Evolutionary conservation across 2,113 vertebrate genomes (phyloP).

Genomic region (Semicossyphus pulcher): DNA sequence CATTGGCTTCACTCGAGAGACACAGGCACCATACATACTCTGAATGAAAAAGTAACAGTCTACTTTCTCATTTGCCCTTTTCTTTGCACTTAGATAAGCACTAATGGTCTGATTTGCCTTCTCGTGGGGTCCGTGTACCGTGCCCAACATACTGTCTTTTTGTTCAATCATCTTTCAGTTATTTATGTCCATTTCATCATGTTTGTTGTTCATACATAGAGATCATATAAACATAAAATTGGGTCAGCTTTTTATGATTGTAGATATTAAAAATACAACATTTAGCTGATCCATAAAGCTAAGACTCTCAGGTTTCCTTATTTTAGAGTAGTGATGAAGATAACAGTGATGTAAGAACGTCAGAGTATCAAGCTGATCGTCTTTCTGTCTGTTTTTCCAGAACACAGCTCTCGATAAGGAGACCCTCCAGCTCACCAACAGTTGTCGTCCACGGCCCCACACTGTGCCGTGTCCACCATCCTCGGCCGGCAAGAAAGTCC

Average conservation of each 20-base stretch:
- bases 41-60: slow-evolving; percentile 7
- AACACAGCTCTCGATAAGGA: slow-evolving; percentile 99
- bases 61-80: slow-evolving; percentile 83
- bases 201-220: slow-evolving; percentile 33
- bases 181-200: slow-evolving; percentile 50
- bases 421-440: slow-evolving; percentile 85
- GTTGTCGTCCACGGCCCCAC: slow-evolving; percentile 73
- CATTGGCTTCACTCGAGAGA: neutral
- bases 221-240: neutral
- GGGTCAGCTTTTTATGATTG: slow-evolving; percentile 7
- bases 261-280: slow-evolving; percentile 5
- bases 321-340: neutral
- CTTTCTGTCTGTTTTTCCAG: slow-evolving; percentile 75
- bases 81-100: slow-evolving; percentile 30
- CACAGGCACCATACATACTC: neutral
- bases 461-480: slow-evolving; percentile 27
- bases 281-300: neutral
- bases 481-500: slow-evolving; percentile 58
- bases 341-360: neutral
- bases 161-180: slow-evolving; percentile 33
- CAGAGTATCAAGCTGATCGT: neutral
- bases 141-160: slow-evolving; percentile 18
- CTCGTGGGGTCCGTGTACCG: slow-evolving; percentile 29
- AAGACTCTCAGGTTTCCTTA: slow-evolving; percentile 1
- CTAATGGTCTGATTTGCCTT: slow-evolving; percentile 19